Base-by-base conservation (phyloP, 2,113 vertebrate species). In the Perccottus glenii region DNA sequence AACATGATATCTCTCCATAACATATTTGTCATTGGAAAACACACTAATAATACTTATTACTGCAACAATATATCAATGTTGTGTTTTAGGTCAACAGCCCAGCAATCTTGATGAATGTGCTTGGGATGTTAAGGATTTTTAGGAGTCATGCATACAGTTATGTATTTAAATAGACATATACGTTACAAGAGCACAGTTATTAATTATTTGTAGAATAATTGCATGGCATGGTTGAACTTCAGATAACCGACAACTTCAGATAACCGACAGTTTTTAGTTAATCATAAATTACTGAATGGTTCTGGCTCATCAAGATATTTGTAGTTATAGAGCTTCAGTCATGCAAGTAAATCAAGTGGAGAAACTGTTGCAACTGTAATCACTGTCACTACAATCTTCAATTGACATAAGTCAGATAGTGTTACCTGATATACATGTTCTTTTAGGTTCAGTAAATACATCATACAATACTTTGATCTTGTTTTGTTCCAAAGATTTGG, bases 401-500 rank as follows among this genome's bases (percentile, higher is more conserved):
- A 69, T 59, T 67, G 44, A 11, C 60, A 27, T 67, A 6, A n/a
- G 48, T 42, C 67, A 27, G 33, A 33, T 38, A 68, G 5, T 48
- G 27, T 11, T 33, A 46, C 48, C 59, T 45, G 60, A 42, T n/a
- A 70, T 49, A 58, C 0, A 51, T 58, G 44, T 73, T 43, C 19
- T 53, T 40, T 5, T 70, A 35, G 14, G 12, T 35, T 40, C 6
- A 6, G 64, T 12, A 64, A 44, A 52, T 19, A 15, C 19, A 35
- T 33, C 2, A 36, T 3, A 1, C 2, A n/a, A 16, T 50, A 5
- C n/a, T 59, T 95, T 87, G 96, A 2, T 96, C 93, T 58, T 79
- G 85, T 70, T 89, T 93, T 83, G 93, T 93, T 70, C 96, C 96
- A 82, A 97, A 95, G 60, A 98, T 90, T 87, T 97, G 95, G 46